phyloP scores from a whole-genome alignment of 2,888 invertebrate species.

The Epistrophella euchroma region DNA sequence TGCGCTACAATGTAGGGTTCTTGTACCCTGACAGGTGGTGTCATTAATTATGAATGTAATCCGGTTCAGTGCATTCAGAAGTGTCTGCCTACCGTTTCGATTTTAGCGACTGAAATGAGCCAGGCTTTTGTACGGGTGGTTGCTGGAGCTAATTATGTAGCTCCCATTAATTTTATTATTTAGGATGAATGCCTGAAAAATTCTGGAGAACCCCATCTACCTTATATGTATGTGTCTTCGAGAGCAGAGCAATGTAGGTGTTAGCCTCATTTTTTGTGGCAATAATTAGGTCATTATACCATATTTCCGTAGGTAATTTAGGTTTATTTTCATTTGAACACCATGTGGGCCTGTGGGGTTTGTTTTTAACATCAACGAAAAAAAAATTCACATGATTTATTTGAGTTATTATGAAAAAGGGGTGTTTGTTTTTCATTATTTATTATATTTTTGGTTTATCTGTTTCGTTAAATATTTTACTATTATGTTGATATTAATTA shows the following conservation, averaged over 20 bases:
- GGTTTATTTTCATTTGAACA: slow-evolving; percentile 38
- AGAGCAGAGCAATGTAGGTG: not conserved
- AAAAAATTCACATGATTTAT: slow-evolving; percentile 36
- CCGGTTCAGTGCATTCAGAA: slow-evolving; percentile 57
- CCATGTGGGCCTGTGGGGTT: slow-evolving; percentile 56
- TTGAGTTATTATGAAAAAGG: not conserved
- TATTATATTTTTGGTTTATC: slow-evolving; percentile 13
- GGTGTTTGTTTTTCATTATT: slow-evolving; percentile 40
- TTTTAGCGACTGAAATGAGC: slow-evolving; percentile 43
- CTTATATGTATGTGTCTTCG: too few species aligned
- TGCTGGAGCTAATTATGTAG: slow-evolving; percentile 69
- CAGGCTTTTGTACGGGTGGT: slow-evolving; percentile 57
- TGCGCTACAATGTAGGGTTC: slow-evolving; percentile 10
- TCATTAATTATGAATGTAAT: slow-evolving; percentile 74
- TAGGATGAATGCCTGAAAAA: slow-evolving; percentile 46
- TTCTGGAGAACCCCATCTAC: slow-evolving; percentile 16
- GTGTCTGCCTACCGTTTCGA: slow-evolving; percentile 38
- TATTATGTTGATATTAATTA: not conserved
- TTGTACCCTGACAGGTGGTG: slow-evolving; percentile 67
- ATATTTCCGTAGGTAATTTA: slow-evolving; percentile 32
- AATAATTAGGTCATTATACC: slow-evolving; percentile 66
- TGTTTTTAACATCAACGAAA: not conserved
- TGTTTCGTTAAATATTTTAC: not conserved
- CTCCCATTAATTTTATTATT: slow-evolving; percentile 70
- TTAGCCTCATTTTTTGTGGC: slow-evolving; percentile 35